Percentiles rank a stretch among this genome's conserved stretches.
These are phyloP conservation scores for Neoscelio sp. DNA, from an alignment of 2,888 invertebrate genomes.

Conservation along the genomic window DNA sequence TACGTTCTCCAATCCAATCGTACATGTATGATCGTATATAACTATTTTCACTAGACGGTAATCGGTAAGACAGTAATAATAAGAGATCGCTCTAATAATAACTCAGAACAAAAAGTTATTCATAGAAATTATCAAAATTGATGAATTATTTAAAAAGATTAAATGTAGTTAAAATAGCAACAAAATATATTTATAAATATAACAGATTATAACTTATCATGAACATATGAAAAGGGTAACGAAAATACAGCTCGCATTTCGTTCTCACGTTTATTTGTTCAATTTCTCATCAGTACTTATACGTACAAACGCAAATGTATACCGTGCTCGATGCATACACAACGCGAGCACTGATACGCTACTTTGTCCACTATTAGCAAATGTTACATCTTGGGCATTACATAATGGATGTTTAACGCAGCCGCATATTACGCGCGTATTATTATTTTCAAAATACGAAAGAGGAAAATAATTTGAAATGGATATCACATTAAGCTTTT, in stretches of 20 bases:
- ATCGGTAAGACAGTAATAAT: too few relatives aligned
- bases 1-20: too few relatives aligned
- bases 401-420: conserved; percentile 44
- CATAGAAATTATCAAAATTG: too few relatives aligned
- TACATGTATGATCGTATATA: too few relatives aligned
- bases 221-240: too few relatives aligned
- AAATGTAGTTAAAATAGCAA: not conserved
- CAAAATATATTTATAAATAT: conserved; percentile 1
- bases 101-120: too few relatives aligned
- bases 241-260: not conserved
- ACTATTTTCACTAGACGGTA: too few relatives aligned
- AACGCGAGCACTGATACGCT: conserved; percentile 24
- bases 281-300: conserved; percentile 28
- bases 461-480: conserved; percentile 31
- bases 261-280: conserved; percentile 31
- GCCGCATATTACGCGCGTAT: conserved; percentile 1
- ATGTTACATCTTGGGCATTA: conserved; percentile 43
- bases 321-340: conserved; percentile 18
- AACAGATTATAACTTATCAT: too few relatives aligned
- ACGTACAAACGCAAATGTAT: conserved; percentile 32
- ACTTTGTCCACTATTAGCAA: conserved; percentile 32
- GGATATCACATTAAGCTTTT: conserved; percentile 32
- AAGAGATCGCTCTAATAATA: too few relatives aligned
- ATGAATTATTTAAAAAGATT: too few relatives aligned
- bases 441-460: conserved; percentile 35